Conservation (phyloP, 1,140 invertebrate genomes). For the Calephelis nemesis region DNA sequence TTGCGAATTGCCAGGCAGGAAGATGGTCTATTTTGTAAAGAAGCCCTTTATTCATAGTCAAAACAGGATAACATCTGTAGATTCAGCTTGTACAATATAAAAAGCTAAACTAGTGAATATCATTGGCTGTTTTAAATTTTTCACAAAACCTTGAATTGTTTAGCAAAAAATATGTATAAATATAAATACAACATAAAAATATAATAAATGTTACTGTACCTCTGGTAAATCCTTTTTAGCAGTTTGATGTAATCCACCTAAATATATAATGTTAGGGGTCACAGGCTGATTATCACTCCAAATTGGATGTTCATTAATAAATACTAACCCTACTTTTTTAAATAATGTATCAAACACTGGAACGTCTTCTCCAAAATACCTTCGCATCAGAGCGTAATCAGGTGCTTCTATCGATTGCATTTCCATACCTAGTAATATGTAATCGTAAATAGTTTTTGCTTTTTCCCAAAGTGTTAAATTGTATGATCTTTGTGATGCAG, state of each 20-base stretch:
- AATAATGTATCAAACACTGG: conserved; percentile 61
- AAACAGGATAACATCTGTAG: too few relatives aligned
- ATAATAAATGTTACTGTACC: conserved; percentile 27
- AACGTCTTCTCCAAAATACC: conserved; percentile 59
- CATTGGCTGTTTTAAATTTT: too few relatives aligned
- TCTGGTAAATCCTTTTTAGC: conserved; percentile 44
- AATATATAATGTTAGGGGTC: conserved; percentile 64
- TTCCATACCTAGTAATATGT: conserved; percentile 36
- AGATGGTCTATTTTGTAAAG: too few relatives aligned
- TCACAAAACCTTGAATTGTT: too few relatives aligned
- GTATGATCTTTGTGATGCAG: conserved; percentile 28
- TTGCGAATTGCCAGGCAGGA: too few relatives aligned
- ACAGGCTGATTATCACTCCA: conserved; percentile 65
- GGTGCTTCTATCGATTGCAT: conserved; percentile 4
- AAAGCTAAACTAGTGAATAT: too few relatives aligned
- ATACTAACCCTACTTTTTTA: conserved; percentile 76
- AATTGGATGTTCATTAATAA: conserved; percentile 74
- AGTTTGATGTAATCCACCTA: conserved; percentile 72
- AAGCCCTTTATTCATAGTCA: too few relatives aligned
- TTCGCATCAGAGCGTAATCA: conserved; percentile 50
- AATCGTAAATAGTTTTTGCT: conserved; percentile 36
- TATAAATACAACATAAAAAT: too few relatives aligned
- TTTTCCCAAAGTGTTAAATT: conserved; percentile 38
- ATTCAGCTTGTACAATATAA: too few relatives aligned
- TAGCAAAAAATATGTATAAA: too few relatives aligned